Evolutionary conservation across 2,797 vertebrate genomes (phyloP), one percentile per base, ranked within the genome.

Genomic region (Amphiprion clarkii): DNA sequence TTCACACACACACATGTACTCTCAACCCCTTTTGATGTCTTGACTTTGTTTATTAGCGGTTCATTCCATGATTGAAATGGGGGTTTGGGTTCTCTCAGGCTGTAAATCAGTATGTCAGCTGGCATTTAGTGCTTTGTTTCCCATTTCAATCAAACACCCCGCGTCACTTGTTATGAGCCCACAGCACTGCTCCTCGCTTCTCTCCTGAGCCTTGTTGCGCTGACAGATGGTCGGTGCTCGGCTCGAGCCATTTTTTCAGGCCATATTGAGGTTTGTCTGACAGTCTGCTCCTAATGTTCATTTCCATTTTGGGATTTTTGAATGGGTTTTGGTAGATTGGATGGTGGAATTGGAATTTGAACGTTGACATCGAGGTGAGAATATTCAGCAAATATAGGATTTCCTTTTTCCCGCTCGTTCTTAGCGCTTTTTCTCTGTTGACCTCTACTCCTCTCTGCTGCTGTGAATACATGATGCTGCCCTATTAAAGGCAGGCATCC

Each of bases 111-210:
- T 74, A 14, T 93, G 93, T 95, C 93, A 93, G 89, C 87, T 91
- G 91, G 92, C 91, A 91, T 92, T 94, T 95, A 94, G 92, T 94
- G 92, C 92, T 95, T 95, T 95, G 94, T 94, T 95, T 94, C 93
- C 91, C 89, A 94, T 95, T 95, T 95, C 94, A 95, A 95, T 95
- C 91, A 94, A 94, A 95, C 94, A 91, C 92, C 27, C 82, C 86
- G 60, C 84, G 82, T 78, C 85, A 87, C 91, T 93, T 94, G 90
- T 94, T 93, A 92, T 92, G 88, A 92, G 83, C 79, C 78, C 85
- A 70, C 86, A 76, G 89, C 89, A 79, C 88, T 79, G 69, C 83
- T 84, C 76, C 62, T 73, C 27, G 74, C 85, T 80, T 57, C 83
- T 88, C 86, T 88, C 88, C 83, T 72, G 86, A 82, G 91, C 81